Evolutionary conservation across 1,140 invertebrate species (phyloP), one percentile per base, ranked within the genome.

Genomic region (Drosophila parabipectinata): DNA sequence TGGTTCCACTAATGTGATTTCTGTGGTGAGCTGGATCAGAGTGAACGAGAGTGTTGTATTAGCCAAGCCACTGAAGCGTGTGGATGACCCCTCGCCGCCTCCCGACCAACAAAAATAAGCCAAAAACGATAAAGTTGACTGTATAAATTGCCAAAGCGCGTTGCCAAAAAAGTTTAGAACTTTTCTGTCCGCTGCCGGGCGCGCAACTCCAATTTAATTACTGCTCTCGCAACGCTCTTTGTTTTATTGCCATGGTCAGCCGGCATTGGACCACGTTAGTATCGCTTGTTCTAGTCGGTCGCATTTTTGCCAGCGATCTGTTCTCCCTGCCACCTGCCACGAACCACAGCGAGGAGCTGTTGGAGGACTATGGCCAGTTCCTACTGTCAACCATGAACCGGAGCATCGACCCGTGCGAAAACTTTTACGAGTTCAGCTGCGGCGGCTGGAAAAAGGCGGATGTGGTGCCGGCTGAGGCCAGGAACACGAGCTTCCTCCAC

Each of bases 381-480:
- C 71, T 91, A 63, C 12, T 82, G 2, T 71, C 72, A 12, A 63
- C 57, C 10, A 91, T 90, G 89, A 90, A 90, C 63, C 67, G 51
- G 6, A 89, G 66, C 39, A 93, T 94, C 0, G 93, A 96, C 81
- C 96, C 96, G 0, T 97, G 96, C 77, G 93, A 95, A 51, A 95
- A 97, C 89, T 97, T 96, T 85, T 96, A 96, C 79, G 76, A 94
- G 24, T 95, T 94, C 61, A 93, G 94, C 0, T 95, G 94, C 73
- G 94, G 95, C 10, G 92, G 91, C 14, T 95, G 94, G 92, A 79
- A 93, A 7, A 90, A 93, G 45, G 91, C 91, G 0, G 92, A 92
- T 0, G 64, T 92, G 7, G 93, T 95, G 24, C 93, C 93, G 0
- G 18, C 41, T 8, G 5, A 50, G 32, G 75, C 75, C 0, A 71